Conservation (phyloP, 2,888 invertebrate genomes). For the Ypsolopha sequella region DNA sequence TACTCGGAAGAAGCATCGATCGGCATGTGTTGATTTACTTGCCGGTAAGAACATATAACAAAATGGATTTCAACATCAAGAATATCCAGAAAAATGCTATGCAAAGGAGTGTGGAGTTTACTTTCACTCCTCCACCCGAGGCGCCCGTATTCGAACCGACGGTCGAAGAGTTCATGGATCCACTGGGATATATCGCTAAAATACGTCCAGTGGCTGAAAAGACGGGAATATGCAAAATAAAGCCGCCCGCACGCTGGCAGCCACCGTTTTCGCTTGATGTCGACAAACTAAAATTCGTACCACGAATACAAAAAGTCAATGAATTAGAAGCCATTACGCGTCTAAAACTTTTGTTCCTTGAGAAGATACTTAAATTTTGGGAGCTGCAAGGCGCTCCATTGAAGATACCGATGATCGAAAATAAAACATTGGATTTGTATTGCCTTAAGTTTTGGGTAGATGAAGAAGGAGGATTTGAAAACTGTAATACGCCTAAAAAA, state of each 20-base stretch:
- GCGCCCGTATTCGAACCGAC: conserved; percentile 81
- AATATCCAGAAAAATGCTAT: conserved; percentile 66
- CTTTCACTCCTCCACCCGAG: conserved; percentile 69
- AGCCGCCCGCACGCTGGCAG: conserved; percentile 81
- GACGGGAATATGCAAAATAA: conserved; percentile 82
- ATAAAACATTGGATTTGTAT: conserved; percentile 77
- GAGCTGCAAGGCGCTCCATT: conserved; percentile 76
- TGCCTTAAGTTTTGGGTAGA: conserved; percentile 73
- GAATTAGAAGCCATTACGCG: conserved; percentile 78
- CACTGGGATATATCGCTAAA: conserved; percentile 79
- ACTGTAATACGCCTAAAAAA: conserved; percentile 71
- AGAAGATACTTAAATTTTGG: conserved; percentile 81
- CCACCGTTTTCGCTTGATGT: conserved; percentile 85
- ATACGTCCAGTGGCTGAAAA: conserved; percentile 79
- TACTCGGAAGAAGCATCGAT: neutral
- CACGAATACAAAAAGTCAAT: conserved; percentile 66
- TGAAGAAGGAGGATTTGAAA: conserved; percentile 72
- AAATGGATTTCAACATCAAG: conserved; percentile 48
- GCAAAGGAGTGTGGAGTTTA: conserved; percentile 63
- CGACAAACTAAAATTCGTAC: conserved; percentile 70
- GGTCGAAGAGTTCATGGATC: conserved; percentile 79
- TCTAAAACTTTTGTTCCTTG: conserved; percentile 79
- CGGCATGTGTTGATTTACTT: conserved; percentile 7
- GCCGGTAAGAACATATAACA: conserved; percentile 3
- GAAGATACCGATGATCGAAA: conserved; percentile 78